Evolutionary conservation across 2,888 invertebrate species (phyloP).

Genomic region (Thymelicus acteon): DNA sequence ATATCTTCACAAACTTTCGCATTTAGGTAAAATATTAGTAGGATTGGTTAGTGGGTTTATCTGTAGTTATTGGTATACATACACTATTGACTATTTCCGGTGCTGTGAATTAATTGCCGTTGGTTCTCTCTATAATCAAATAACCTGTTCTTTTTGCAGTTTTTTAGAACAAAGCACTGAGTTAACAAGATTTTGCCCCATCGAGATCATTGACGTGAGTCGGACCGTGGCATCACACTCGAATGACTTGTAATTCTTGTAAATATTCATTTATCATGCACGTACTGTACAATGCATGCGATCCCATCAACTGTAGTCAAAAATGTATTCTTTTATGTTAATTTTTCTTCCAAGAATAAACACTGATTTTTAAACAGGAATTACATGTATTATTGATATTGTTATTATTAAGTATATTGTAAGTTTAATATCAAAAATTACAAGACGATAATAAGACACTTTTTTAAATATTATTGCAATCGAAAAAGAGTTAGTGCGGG

Average conservation of each 20-base stretch:
- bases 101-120: too few species aligned
- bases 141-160: not conserved
- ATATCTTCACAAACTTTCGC: too few species aligned
- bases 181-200: slow-evolving; percentile 24
- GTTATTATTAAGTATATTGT: too few species aligned
- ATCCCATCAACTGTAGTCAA: slow-evolving; percentile 2
- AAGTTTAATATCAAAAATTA: too few species aligned
- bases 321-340: not conserved
- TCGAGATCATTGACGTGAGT: slow-evolving; percentile 66
- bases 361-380: not conserved
- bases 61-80: too few species aligned
- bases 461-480: not conserved
- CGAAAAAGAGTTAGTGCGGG: not conserved
- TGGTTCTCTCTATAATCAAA: too few species aligned
- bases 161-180: slow-evolving; percentile 8
- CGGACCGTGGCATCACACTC: slow-evolving; percentile 66
- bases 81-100: too few species aligned
- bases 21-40: too few species aligned
- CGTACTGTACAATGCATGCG: slow-evolving; percentile 46
- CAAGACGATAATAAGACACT: too few species aligned
- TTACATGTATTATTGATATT: not conserved
- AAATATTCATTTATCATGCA: slow-evolving; percentile 34
- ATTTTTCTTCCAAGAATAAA: not conserved
- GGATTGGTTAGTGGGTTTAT: too few species aligned
- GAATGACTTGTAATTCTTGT: slow-evolving; percentile 54